Conservation (phyloP, 2,797 vertebrate species). For the Pristis pectinata region DNA sequence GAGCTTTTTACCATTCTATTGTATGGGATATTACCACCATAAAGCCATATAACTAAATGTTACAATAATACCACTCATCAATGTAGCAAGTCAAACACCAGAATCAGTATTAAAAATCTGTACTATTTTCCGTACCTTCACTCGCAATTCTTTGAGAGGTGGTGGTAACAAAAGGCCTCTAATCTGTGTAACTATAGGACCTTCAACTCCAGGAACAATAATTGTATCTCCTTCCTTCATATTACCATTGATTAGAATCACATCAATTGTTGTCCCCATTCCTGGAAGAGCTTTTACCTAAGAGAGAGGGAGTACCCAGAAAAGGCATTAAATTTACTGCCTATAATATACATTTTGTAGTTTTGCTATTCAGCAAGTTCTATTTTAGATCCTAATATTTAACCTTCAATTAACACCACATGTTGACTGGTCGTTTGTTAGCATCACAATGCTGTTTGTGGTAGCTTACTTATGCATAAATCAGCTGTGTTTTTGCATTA, state of each 20-base stretch:
- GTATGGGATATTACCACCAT: neutral
- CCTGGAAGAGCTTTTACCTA: conserved; percentile 95
- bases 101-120: neutral
- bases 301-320: neutral
- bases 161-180: conserved; percentile 87
- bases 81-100: neutral
- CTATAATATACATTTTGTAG: neutral
- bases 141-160: conserved; percentile 88
- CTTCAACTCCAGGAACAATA: conserved; percentile 92
- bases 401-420: neutral
- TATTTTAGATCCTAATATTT: neutral
- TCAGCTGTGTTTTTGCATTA: too few species aligned
- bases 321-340: neutral
- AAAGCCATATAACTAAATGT: neutral
- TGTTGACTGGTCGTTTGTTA: neutral
- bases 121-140: conserved; percentile 67
- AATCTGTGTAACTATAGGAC: conserved; percentile 94
- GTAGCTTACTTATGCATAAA: too few species aligned
- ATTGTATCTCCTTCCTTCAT: conserved; percentile 89
- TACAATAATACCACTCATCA: neutral
- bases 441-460: too few species aligned
- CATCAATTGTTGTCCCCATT: conserved; percentile 97
- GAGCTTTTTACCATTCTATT: neutral
- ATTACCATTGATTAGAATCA: conserved; percentile 86
- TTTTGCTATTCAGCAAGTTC: neutral